Percentiles rank a stretch among this genome's conserved stretches.
Evolutionary conservation across 2,113 vertebrate species (phyloP).

Genomic region (Dipodomys merriami): DNA sequence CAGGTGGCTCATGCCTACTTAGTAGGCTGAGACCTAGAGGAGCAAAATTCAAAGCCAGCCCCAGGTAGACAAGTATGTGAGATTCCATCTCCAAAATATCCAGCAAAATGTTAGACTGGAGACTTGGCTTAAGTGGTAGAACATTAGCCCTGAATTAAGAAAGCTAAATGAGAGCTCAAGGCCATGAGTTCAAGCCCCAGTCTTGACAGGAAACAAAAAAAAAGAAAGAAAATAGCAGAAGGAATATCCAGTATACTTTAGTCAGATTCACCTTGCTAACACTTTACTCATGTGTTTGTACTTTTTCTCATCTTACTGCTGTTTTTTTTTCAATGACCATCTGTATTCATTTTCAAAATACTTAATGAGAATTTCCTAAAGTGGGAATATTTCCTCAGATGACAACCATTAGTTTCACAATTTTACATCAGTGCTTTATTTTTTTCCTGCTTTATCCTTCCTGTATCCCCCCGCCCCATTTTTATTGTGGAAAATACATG

Average conservation of each 20-base stretch:
- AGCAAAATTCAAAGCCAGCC: no score
- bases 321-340: background rate
- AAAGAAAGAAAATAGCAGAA: background rate
- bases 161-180: no score
- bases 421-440: background rate
- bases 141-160: no score
- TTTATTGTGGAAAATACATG: background rate
- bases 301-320: background rate
- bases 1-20: no score
- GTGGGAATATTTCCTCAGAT: background rate
- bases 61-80: no score
- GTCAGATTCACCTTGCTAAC: background rate
- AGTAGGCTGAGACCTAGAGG: no score
- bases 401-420: background rate
- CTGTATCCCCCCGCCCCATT: background rate
- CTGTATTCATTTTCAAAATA: background rate
- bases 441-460: background rate
- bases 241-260: background rate
- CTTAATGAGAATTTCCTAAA: conserved; percentile 38
- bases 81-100: no score
- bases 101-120: no score
- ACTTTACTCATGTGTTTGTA: conserved; percentile 16
- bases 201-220: no score
- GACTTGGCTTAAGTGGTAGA: no score
- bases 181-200: no score